Percentiles rank a stretch among this genome's conserved stretches.
These are phyloP conservation scores for Teinopalpus imperialis DNA, from an alignment of 2,888 invertebrate species.

Conservation along the genomic window DNA sequence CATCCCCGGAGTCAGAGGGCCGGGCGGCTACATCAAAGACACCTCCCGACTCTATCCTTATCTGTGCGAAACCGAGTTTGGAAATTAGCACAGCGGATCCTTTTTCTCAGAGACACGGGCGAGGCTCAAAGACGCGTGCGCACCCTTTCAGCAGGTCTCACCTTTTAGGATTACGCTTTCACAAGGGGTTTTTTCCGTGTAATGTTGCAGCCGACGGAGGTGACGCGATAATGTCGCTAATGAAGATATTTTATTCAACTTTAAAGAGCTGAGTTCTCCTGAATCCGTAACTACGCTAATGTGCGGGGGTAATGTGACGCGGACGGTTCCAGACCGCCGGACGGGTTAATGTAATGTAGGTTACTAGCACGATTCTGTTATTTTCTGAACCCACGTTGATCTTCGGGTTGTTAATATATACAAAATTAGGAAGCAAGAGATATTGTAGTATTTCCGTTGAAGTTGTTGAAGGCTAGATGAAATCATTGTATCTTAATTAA, in stretches of 20 bases:
- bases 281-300: slow-evolving; percentile 43
- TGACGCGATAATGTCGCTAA: slow-evolving; percentile 66
- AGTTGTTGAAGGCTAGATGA: no score
- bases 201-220: slow-evolving; percentile 52
- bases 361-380: slow-evolving; percentile 5
- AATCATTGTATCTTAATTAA: no score
- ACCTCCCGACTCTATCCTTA: slow-evolving; percentile 73
- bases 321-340: slow-evolving; percentile 33
- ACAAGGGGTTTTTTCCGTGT: slow-evolving; percentile 59
- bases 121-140: slow-evolving; percentile 57
- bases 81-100: slow-evolving; percentile 75
- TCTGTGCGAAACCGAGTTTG: slow-evolving; percentile 77
- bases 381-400: no score
- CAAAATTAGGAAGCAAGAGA: no score
- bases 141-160: slow-evolving; percentile 67
- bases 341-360: slow-evolving; percentile 32
- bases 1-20: slow-evolving; percentile 77
- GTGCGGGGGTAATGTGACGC: slow-evolving; percentile 42
- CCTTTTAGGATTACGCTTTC: slow-evolving; percentile 70
- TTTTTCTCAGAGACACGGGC: slow-evolving; percentile 38
- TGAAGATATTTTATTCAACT: slow-evolving; percentile 66
- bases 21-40: slow-evolving; percentile 80
- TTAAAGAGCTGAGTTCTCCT: slow-evolving; percentile 47
- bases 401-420: no score
- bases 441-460: no score